These are phyloP conservation scores for Cryptus armator DNA, from an alignment of 2,888 invertebrate genomes.

Conservation along the genomic window DNA sequence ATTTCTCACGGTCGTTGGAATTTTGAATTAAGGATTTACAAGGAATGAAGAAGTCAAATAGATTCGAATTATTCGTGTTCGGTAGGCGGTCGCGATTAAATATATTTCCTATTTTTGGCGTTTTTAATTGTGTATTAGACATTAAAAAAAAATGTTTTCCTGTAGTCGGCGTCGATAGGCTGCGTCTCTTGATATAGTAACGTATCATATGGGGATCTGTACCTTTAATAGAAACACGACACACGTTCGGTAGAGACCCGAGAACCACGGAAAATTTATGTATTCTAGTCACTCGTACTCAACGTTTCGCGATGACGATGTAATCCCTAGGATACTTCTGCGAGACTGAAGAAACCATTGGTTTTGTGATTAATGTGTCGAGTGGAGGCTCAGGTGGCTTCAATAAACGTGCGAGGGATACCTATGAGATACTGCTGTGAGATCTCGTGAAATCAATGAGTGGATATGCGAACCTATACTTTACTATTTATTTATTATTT, in stretches of 20 bases:
- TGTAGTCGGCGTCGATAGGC: neutral
- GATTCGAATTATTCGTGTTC: neutral
- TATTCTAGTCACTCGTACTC: conserved; percentile 55
- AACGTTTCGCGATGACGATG: conserved; percentile 57
- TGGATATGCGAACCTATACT: neutral
- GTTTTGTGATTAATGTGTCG: conserved; percentile 62
- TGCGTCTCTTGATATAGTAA: neutral
- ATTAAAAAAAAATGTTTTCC: neutral
- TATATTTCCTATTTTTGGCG: neutral
- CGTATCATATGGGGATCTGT: neutral
- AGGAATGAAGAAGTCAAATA: neutral
- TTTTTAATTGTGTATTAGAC: neutral
- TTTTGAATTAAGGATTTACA: conserved; percentile 33
- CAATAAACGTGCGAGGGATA: conserved; percentile 37
- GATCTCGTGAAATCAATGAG: conserved; percentile 36
- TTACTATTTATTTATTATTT: no score
- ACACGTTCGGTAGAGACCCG: neutral
- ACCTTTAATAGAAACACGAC: neutral
- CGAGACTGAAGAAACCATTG: conserved; percentile 30
- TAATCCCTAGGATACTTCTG: conserved; percentile 61
- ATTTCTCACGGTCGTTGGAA: conserved; percentile 41
- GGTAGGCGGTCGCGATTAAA: neutral
- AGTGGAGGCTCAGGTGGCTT: conserved; percentile 40
- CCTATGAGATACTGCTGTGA: neutral
- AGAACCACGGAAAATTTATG: conserved; percentile 51